Evolutionary conservation across 2,797 vertebrate species (phyloP).

Genomic region (Pteropus rufus): DNA sequence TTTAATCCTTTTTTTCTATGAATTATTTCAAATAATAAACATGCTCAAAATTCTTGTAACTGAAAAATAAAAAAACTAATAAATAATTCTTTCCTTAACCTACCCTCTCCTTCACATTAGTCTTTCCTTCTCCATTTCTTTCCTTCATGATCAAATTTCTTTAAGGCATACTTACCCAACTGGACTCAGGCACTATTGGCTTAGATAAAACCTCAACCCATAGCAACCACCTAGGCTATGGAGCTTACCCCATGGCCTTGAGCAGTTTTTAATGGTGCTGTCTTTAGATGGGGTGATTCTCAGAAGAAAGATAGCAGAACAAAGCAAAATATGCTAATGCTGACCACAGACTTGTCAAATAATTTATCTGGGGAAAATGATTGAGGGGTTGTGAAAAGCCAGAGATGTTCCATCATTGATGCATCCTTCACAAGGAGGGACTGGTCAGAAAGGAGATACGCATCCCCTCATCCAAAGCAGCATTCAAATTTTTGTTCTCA

Average conservation of each 20-base stretch:
- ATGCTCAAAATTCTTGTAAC: neutral
- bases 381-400: neutral
- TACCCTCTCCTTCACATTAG: neutral
- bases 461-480: fast-evolving
- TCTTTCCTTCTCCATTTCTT: neutral
- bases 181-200: fast-evolving
- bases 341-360: neutral
- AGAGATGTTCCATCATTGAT: neutral
- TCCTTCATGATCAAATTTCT: neutral
- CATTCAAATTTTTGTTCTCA: neutral
- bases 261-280: neutral
- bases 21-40: neutral
- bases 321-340: neutral
- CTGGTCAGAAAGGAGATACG: neutral
- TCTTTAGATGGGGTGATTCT: neutral
- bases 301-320: neutral
- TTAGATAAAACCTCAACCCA: neutral
- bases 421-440: fast-evolving
- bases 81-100: neutral
- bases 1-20: neutral
- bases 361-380: neutral
- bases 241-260: neutral
- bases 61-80: neutral
- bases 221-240: neutral
- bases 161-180: neutral